Evolutionary conservation across 2,888 invertebrate genomes (phyloP).

Genomic region (Frankliniella intonsa): DNA sequence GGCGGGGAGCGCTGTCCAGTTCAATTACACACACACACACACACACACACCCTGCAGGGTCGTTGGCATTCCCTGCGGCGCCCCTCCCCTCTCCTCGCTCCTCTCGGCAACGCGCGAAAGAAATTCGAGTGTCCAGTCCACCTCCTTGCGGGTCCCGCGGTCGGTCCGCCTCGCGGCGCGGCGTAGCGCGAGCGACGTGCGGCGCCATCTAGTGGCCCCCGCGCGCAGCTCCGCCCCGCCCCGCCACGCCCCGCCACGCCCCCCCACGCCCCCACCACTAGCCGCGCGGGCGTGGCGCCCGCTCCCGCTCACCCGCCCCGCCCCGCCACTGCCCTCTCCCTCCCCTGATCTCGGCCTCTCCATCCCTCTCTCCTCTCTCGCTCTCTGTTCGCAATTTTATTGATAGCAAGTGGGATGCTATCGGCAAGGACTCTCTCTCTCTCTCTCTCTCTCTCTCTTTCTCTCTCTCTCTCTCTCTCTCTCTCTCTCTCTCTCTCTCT

Average conservation of each 20-base stretch:
- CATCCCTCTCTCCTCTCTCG: background rate
- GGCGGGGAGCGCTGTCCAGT: no score
- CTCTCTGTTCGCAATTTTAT: background rate
- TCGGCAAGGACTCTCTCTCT: background rate
- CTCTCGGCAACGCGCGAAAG: no score
- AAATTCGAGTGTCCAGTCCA: no score
- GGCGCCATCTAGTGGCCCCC: conserved; percentile 1
- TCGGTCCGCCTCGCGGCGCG: no score
- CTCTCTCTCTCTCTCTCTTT: background rate
- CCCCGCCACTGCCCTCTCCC: background rate
- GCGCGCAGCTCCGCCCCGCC: background rate
- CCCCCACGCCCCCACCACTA: background rate
- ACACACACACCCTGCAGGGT: no score
- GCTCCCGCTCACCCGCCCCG: background rate
- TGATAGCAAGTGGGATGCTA: conserved; percentile 3
- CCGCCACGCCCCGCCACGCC: background rate
- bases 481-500: background rate
- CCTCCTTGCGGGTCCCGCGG: no score
- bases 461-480: no score
- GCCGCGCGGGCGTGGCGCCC: background rate
- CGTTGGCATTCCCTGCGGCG: no score
- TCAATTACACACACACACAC: no score
- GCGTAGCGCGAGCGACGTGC: background rate
- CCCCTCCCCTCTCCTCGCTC: no score
- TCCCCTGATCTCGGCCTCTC: background rate